Conservation (phyloP, 2,797 vertebrate genomes). For the Sebastes vulpes region DNA sequence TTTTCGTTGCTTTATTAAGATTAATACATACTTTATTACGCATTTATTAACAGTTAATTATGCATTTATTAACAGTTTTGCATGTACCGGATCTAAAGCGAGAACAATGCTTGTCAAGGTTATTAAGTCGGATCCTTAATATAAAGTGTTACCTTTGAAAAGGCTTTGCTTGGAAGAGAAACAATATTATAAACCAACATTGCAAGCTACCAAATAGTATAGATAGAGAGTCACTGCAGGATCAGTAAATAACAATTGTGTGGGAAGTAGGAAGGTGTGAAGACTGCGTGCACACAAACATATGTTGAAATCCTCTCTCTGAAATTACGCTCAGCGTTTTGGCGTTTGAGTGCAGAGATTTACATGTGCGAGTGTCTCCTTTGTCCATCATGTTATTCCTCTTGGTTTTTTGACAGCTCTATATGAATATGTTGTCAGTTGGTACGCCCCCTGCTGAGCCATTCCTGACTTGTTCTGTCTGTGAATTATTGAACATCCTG, state of each 20-base stretch:
- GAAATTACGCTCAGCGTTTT: conserved; percentile 12
- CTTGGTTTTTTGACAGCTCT: conserved; percentile 75
- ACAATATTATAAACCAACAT: not conserved
- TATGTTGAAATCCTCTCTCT: not conserved
- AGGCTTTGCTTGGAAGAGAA: not conserved
- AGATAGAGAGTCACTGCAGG: not conserved
- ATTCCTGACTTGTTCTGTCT: conserved; percentile 63
- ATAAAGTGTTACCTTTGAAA: not conserved
- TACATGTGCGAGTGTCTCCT: conserved; percentile 31
- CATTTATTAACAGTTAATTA: too few species aligned
- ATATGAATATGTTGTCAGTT: conserved; percentile 79
- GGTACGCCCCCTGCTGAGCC: conserved; percentile 76
- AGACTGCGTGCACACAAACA: not conserved
- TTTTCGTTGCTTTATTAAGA: too few species aligned
- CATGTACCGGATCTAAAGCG: too few species aligned
- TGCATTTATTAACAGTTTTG: too few species aligned
- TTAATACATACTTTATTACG: too few species aligned
- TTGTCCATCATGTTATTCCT: conserved; percentile 74
- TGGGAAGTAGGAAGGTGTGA: conserved; percentile 7
- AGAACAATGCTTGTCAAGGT: too few species aligned
- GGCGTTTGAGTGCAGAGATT: conserved; percentile 28
- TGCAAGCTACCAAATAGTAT: not conserved
- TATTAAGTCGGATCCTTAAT: too few species aligned
- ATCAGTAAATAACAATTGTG: not conserved
- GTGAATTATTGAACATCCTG: conserved; percentile 85